Conservation (phyloP, 2,888 invertebrate species). For the Drosophila sordidula region DNA sequence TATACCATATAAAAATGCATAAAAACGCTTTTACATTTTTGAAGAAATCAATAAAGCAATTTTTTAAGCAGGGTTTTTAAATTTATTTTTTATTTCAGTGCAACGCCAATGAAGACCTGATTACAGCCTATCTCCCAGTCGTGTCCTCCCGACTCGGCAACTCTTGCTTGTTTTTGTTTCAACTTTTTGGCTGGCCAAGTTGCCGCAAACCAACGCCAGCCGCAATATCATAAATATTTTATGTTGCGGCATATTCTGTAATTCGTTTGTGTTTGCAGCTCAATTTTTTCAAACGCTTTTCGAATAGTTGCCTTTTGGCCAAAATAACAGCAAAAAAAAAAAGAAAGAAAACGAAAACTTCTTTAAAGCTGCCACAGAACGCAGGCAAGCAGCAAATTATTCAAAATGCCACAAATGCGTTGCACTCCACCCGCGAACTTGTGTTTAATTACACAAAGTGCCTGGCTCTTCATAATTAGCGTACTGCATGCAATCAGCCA, state of each 20-base stretch:
- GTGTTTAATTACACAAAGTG: constrained; percentile 73
- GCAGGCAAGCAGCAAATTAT: constrained; percentile 13
- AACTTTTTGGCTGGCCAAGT: constrained; percentile 40
- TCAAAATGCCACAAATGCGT: constrained; percentile 47
- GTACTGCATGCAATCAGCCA: constrained; percentile 36
- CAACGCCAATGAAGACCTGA: too few species aligned
- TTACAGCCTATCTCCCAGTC: neutral
- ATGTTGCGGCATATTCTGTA: constrained; percentile 65
- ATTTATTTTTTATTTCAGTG: too few species aligned
- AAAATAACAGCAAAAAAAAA: neutral
- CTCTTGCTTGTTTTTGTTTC: constrained; percentile 22
- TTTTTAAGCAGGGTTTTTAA: too few species aligned
- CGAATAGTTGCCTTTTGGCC: constrained; percentile 39
- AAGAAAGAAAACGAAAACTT: neutral
- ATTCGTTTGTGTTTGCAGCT: constrained; percentile 44
- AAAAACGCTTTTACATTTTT: too few species aligned
- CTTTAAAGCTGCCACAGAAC: constrained; percentile 12
- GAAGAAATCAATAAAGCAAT: too few species aligned
- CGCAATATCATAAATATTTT: constrained; percentile 78
- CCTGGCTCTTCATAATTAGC: constrained; percentile 63
- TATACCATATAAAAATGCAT: too few species aligned
- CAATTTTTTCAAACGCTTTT: constrained; percentile 39
- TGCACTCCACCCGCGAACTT: constrained; percentile 26
- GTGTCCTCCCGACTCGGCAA: neutral
- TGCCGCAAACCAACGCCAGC: constrained; percentile 42